These are phyloP conservation scores for Zaprionus nigranus DNA, from an alignment of 1,140 invertebrate species.

Conservation along the genomic window DNA sequence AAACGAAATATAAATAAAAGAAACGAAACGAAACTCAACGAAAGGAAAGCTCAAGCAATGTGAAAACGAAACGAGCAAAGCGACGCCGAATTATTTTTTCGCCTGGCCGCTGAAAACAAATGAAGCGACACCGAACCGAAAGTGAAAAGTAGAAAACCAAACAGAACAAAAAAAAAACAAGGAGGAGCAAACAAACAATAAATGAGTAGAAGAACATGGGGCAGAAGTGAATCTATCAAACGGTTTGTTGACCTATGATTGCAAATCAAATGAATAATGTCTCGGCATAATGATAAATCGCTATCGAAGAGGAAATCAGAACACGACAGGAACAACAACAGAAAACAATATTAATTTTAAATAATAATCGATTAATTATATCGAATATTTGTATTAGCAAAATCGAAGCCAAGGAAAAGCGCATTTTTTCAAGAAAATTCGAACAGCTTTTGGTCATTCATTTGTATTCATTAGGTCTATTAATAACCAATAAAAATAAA, in stretches of 20 bases:
- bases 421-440: not conserved
- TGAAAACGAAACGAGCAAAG: constrained; percentile 43
- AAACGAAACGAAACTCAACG: constrained; percentile 2
- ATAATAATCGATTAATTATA: constrained; percentile 1
- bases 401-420: not conserved
- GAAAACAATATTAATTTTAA: not conserved
- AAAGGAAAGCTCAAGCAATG: constrained; percentile 40
- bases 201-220: not conserved
- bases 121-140: constrained; percentile 58
- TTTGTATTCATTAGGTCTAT: constrained; percentile 30
- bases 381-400: not conserved
- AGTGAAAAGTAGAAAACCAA: constrained; percentile 34
- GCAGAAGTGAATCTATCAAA: constrained; percentile 16
- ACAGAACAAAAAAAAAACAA: constrained; percentile 19
- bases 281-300: not conserved
- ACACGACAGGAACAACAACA: not conserved
- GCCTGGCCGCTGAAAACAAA: constrained; percentile 55
- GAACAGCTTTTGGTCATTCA: not conserved
- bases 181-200: not conserved
- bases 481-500: constrained; percentile 11
- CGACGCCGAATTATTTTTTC: constrained; percentile 41
- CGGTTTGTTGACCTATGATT: constrained; percentile 26
- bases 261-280: constrained; percentile 10
- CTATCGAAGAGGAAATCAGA: not conserved
- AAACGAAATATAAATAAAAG: constrained; percentile 57